Percentiles rank a stretch among this genome's conserved stretches.
phyloP scores from a whole-genome alignment of 2,113 vertebrate genomes.

The Helogale parvula region DNA sequence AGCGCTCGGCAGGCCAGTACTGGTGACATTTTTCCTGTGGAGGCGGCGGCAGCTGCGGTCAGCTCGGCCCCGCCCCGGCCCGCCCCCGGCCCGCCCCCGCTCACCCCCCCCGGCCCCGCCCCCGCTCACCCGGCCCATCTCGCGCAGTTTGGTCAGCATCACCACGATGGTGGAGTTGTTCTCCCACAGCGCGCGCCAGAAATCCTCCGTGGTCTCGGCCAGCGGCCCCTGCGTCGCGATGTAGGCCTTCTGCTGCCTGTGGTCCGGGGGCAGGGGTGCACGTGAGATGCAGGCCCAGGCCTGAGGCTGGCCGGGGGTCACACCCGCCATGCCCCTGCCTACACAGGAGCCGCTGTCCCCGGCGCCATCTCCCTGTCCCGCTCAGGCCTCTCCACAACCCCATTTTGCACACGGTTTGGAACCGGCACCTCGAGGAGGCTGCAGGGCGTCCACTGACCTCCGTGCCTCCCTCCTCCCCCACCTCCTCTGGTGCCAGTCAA shows the following conservation, averaged over 20 bases:
- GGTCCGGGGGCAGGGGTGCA: not conserved
- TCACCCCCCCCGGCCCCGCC: fast-evolving
- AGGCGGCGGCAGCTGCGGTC: fast-evolving
- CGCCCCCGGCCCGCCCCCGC: fast-evolving
- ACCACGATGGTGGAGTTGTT: constrained; percentile 99
- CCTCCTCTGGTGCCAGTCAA: too few relatives aligned
- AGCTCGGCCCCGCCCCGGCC: not conserved
- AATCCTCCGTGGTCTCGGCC: constrained; percentile 98
- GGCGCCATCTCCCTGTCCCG: fast-evolving
- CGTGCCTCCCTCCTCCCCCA: not conserved
- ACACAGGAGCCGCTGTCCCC: fast-evolving
- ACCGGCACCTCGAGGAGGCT: fast-evolving
- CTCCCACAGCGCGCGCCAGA: constrained; percentile 99
- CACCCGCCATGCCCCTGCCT: not conserved
- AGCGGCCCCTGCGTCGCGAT: constrained; percentile 97
- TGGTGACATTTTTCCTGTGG: constrained; percentile 97
- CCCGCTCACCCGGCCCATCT: constrained; percentile 94
- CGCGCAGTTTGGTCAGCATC: constrained; percentile 97
- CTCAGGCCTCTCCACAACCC: fast-evolving
- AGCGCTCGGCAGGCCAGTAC: constrained; percentile 98
- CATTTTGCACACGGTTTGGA: fast-evolving
- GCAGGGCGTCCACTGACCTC: fast-evolving
- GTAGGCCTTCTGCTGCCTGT: constrained; percentile 97
- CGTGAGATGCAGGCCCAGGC: not conserved
- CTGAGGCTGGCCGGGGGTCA: too few relatives aligned